phyloP scores from a whole-genome alignment of 2,888 invertebrate species.

The Pachydiplax longipennis region DNA sequence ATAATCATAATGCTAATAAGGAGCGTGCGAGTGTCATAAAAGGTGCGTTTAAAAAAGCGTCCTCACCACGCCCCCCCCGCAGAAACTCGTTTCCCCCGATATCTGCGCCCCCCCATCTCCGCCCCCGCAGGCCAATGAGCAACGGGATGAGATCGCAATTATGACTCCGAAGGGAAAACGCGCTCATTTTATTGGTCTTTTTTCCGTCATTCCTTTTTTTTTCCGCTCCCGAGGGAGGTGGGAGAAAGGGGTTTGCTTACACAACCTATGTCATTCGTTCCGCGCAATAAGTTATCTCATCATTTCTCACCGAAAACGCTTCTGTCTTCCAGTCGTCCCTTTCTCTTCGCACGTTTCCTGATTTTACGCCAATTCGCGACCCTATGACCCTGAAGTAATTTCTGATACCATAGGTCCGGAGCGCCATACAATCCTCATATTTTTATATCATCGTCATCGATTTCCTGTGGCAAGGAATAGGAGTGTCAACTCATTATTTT shows the following conservation, averaged over 20 bases:
- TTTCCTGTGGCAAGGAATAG: background rate
- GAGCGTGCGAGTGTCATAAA: constrained; percentile 43
- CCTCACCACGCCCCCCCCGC: background rate
- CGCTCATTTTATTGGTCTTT: constrained; percentile 1
- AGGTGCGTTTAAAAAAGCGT: constrained; percentile 37
- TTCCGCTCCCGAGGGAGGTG: background rate
- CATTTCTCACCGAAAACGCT: background rate
- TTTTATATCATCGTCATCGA: too few relatives aligned
- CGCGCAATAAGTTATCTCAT: constrained; percentile 41
- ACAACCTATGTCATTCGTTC: constrained; percentile 35
- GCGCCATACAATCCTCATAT: too few relatives aligned
- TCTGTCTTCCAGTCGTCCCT: background rate
- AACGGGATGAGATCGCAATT: background rate
- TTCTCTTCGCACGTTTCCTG: background rate
- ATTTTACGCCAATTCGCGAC: background rate
- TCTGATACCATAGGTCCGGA: too few relatives aligned
- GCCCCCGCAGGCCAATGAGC: background rate
- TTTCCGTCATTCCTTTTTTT: background rate
- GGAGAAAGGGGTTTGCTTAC: constrained; percentile 25
- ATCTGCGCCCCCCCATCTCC: background rate
- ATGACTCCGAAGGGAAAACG: constrained; percentile 28
- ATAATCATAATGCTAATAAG: constrained; percentile 44
- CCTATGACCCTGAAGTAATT: too few relatives aligned
- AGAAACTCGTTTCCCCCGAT: background rate
- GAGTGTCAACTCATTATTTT: too few relatives aligned